A percentile compares a stretch with the other conserved stretches of the same genome.
phyloP scores from a whole-genome alignment of 1,140 invertebrate genomes.

The Pachypeltis micranthus region DNA sequence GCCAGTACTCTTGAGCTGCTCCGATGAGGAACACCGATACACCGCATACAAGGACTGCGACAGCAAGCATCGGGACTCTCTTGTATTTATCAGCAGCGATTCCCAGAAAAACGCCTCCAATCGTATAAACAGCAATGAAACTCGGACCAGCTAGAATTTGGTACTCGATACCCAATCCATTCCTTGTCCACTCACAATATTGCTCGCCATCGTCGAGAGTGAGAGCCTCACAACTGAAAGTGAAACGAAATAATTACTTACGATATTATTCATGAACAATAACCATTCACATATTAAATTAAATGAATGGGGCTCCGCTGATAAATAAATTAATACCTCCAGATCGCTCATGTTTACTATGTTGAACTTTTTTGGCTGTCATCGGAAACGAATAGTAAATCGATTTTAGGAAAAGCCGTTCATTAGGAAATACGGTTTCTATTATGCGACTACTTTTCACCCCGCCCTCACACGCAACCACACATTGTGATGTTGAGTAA shows the following conservation, averaged over 20 bases:
- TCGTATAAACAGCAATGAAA: conserved; percentile 82
- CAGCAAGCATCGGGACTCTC: conserved; percentile 56
- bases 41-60: conserved; percentile 69
- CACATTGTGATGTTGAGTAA: too few relatives aligned
- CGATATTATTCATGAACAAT: too few relatives aligned
- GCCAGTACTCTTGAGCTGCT: conserved; percentile 77
- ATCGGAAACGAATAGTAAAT: too few relatives aligned
- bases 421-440: too few relatives aligned
- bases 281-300: too few relatives aligned
- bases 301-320: too few relatives aligned
- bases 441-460: too few relatives aligned
- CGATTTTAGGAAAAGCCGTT: too few relatives aligned
- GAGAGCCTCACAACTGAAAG: conserved; percentile 48
- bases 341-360: too few relatives aligned
- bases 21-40: conserved; percentile 72
- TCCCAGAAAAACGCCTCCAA: conserved; percentile 74
- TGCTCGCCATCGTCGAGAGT: conserved; percentile 49
- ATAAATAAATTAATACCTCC: too few relatives aligned
- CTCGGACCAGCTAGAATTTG: conserved; percentile 83
- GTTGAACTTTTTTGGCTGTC: too few relatives aligned
- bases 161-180: conserved; percentile 81
- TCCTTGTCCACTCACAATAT: conserved; percentile 85
- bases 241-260: conserved; percentile 14
- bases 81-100: conserved; percentile 65
- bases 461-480: too few relatives aligned